Percentiles rank a stretch among this genome's conserved stretches.
phyloP scores from a whole-genome alignment of 2,888 invertebrate species.

The Ferdinandea cuprea region DNA sequence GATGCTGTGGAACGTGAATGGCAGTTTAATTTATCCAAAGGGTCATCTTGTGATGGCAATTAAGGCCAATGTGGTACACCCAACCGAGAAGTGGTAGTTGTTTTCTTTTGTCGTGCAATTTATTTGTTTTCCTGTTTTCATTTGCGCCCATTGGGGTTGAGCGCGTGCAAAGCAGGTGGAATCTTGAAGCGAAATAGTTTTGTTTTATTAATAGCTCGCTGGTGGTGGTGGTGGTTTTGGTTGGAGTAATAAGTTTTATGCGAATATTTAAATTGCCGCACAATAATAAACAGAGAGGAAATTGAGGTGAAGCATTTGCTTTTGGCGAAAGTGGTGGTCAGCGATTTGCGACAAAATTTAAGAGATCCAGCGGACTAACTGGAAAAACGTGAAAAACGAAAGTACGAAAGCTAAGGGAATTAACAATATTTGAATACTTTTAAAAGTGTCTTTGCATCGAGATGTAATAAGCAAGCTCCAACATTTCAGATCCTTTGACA shows the following conservation, averaged over 20 bases:
- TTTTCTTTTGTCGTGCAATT: slow-evolving; percentile 28
- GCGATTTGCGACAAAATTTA: too few species aligned
- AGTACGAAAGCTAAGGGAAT: too few species aligned
- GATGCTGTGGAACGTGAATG: slow-evolving; percentile 70
- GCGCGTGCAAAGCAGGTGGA: background rate
- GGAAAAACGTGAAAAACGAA: too few species aligned
- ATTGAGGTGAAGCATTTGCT: too few species aligned
- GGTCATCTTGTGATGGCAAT: slow-evolving; percentile 72
- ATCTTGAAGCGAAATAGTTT: slow-evolving; percentile 4
- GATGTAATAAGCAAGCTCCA: too few species aligned
- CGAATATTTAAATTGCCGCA: background rate
- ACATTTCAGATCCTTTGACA: too few species aligned
- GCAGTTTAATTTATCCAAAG: slow-evolving; percentile 73
- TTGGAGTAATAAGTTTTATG: slow-evolving; percentile 41
- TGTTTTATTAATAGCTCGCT: slow-evolving; percentile 31
- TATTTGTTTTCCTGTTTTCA: slow-evolving; percentile 15
- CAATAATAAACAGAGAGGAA: background rate
- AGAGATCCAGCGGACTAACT: too few species aligned
- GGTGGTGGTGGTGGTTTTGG: too few species aligned
- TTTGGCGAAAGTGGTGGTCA: too few species aligned
- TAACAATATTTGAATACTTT: too few species aligned
- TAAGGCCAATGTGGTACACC: slow-evolving; percentile 68
- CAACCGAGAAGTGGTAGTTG: slow-evolving; percentile 57
- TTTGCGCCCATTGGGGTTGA: background rate
- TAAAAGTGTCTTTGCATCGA: too few species aligned